Evolutionary conservation across 2,888 invertebrate genomes (phyloP).

Genomic region (Oegoconia quadripuncta): DNA sequence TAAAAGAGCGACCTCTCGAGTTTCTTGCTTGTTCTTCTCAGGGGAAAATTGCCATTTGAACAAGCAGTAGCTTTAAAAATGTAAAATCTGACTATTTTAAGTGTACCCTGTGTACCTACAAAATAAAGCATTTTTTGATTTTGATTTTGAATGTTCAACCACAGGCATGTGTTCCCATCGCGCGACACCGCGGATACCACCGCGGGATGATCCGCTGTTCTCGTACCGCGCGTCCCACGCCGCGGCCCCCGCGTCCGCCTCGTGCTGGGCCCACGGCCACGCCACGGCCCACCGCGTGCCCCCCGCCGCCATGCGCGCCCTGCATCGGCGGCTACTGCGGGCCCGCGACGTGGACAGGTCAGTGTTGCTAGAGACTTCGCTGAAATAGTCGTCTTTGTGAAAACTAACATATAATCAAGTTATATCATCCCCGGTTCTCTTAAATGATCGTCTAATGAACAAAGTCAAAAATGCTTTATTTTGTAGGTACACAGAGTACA

Average conservation of each 20-base stretch:
- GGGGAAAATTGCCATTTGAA: no score
- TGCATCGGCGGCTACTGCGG: constrained; percentile 26
- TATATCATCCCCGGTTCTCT: not conserved
- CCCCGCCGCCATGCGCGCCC: constrained; percentile 31
- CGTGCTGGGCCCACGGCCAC: constrained; percentile 49
- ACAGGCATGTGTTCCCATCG: constrained; percentile 81
- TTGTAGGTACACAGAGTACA: no score
- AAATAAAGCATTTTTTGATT: not conserved
- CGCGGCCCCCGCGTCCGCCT: constrained; percentile 15
- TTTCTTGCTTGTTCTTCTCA: no score
- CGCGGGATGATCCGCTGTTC: constrained; percentile 83
- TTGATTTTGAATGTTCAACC: constrained; percentile 2
- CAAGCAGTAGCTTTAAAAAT: no score
- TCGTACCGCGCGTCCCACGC: constrained; percentile 58
- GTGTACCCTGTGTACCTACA: not conserved
- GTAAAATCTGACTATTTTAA: no score
- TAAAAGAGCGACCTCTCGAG: no score
- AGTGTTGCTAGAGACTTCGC: constrained; percentile 17
- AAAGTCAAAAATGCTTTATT: no score
- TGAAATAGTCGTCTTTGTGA: not conserved
- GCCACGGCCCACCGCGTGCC: constrained; percentile 49
- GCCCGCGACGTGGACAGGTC: constrained; percentile 40
- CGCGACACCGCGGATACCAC: constrained; percentile 79
- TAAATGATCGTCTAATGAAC: no score
- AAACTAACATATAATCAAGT: not conserved